Base-by-base conservation (phyloP, 2,888 invertebrate species). In the Pristionchus japonicus region DNA sequence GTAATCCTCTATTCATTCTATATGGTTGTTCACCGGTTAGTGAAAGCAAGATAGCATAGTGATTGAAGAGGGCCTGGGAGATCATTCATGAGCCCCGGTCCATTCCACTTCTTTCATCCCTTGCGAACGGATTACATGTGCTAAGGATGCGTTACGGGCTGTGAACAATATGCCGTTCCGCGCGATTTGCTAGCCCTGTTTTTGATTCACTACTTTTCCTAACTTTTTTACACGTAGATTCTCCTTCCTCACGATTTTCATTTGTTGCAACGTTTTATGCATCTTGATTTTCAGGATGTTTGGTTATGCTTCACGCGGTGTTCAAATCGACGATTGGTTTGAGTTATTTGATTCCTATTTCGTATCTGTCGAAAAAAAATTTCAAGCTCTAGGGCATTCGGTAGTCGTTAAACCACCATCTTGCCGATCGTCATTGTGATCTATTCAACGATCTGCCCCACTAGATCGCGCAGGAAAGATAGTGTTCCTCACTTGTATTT, bases 91-190 rank as follows among this genome's bases (percentile, higher is more conserved):
- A 77, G 11, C 77, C 43, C 77, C 20, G 77, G 31, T 27, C 77
- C 43, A 27, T 43, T 34, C 77, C 31, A 34, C 67, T 34, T 34
- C 67, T 40, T 40, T 77, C 37, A 23, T 43, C 34, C 40, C 74
- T 11, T 3, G 15, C 57, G 77, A 77, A 77, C 77, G 77, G 77
- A 43, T 57, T 3, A 57, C 57, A 3, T 9, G n/a, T 1, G 77
- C 47, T 77, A 77, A 77, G 77, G n/a, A 70, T 70, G 37, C 37
- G 70, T 52, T 52, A 15, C 61, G 61, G 31, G 34, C 70, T 6
- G 23, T 43, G 47, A 47, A 47, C 27, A 77, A 77, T 77, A 77
- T 77, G 77, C 77, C 77, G 77, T 77, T 77, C 77, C 77, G 40
- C 70, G 40, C 9, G 20, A 1, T 40, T 23, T 40, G 37, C 70